phyloP scores from a whole-genome alignment of 2,797 vertebrate species.

The Lutjanus campechanus region DNA sequence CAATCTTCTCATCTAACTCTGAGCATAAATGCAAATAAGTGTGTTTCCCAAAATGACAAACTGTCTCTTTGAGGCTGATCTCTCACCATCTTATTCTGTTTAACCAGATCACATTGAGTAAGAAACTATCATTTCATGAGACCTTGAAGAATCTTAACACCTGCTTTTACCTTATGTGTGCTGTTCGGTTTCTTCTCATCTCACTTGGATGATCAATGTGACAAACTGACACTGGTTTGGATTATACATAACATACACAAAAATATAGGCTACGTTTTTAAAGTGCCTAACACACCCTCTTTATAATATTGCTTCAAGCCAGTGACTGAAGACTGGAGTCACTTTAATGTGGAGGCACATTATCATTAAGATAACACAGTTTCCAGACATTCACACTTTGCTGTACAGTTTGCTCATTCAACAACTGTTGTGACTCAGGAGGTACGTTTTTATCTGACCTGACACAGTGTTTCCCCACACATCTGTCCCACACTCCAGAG shows the following conservation, averaged over 20 bases:
- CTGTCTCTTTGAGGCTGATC: background rate
- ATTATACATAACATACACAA: conserved; percentile 43
- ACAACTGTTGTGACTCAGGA: conserved; percentile 27
- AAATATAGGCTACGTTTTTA: conserved; percentile 50
- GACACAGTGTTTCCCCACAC: conserved; percentile 43
- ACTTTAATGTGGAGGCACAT: conserved; percentile 66
- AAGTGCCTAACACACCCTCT: conserved; percentile 45
- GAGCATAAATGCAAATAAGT: background rate
- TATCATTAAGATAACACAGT: conserved; percentile 47
- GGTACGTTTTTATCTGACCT: conserved; percentile 40
- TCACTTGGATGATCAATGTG: conserved; percentile 25
- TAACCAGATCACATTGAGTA: background rate
- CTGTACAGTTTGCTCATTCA: conserved; percentile 31
- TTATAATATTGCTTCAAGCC: conserved; percentile 70
- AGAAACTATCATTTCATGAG: background rate
- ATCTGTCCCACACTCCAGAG: conserved; percentile 53
- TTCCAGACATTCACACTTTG: conserved; percentile 36
- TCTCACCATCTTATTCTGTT: background rate
- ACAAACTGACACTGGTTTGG: conserved; percentile 38
- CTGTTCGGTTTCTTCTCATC: conserved; percentile 21
- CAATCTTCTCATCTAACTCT: background rate
- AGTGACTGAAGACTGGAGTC: conserved; percentile 56
- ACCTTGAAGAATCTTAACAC: background rate
- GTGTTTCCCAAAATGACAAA: background rate
- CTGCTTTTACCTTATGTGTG: background rate